These are phyloP conservation scores for Zoanthus sansibaricus DNA, from an alignment of 92 coral and sea anemone genomes.

Conservation along the genomic window DNA sequence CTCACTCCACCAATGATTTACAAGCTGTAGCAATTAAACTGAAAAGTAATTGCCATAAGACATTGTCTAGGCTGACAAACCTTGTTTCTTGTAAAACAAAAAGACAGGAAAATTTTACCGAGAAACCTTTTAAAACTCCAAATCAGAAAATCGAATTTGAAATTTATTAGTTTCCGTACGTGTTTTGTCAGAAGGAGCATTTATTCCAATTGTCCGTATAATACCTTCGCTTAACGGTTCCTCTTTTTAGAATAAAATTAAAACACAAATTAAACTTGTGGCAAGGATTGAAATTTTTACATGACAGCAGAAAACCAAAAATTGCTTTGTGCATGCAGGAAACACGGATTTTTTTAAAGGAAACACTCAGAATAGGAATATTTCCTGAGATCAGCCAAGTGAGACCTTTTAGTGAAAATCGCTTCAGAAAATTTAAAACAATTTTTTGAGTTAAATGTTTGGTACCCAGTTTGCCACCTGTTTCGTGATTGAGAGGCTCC, in stretches of 20 bases:
- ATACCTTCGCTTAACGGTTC: background rate
- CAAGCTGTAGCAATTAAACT: too few species aligned
- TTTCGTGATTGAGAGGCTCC: slow-evolving; percentile 13
- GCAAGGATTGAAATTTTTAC: background rate
- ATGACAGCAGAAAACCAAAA: background rate
- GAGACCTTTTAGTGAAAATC: background rate
- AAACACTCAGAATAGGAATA: background rate
- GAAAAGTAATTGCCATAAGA: too few species aligned
- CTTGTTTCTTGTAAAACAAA: too few species aligned
- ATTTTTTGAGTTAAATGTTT: slow-evolving; percentile 20
- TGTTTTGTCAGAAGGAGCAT: background rate
- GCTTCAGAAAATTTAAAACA: background rate
- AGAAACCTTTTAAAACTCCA: slow-evolving; percentile 19
- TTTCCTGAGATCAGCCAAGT: background rate
- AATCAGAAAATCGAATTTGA: background rate
- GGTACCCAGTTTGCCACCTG: slow-evolving; percentile 21
- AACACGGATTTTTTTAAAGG: too few species aligned
- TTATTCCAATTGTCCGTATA: background rate
- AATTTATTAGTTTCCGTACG: background rate
- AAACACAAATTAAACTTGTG: background rate
- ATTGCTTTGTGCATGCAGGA: background rate
- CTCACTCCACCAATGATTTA: too few species aligned
- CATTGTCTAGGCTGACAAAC: too few species aligned
- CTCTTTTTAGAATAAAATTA: background rate
- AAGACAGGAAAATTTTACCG: too few species aligned